Conservation (phyloP, 1,140 invertebrate species). For the Ceratosolen solmsi region DNA sequence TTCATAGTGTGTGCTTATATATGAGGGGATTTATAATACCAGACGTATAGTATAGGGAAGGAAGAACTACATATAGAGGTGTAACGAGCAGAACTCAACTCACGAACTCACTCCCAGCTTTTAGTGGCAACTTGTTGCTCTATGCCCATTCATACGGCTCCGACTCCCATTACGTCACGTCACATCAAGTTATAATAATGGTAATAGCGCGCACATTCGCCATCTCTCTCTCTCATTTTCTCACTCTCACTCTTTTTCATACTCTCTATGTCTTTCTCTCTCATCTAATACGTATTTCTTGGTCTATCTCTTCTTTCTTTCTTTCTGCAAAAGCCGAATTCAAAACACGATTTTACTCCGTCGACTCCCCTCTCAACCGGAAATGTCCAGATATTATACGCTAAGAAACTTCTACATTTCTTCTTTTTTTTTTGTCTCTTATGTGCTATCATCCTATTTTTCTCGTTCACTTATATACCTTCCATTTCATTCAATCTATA, state of each 20-base stretch:
- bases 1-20: constrained; percentile 1
- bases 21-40: constrained; percentile 41
- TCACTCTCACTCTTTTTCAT: neutral
- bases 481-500: constrained; percentile 31
- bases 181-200: constrained; percentile 72
- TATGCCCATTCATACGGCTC: constrained; percentile 70
- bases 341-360: constrained; percentile 62
- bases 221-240: neutral
- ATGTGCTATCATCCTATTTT: neutral
- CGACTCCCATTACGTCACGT: constrained; percentile 72
- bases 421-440: constrained; percentile 36
- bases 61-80: constrained; percentile 75
- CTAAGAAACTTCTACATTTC: constrained; percentile 51
- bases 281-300: too few relatives aligned
- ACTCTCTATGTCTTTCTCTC: constrained; percentile 26
- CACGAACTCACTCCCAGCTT: constrained; percentile 75
- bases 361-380: constrained; percentile 57
- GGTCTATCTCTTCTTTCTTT: too few relatives aligned
- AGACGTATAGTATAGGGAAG: constrained; percentile 71
- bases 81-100: constrained; percentile 75
- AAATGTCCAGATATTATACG: constrained; percentile 53
- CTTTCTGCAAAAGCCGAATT: constrained; percentile 58
- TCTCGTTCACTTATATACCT: constrained; percentile 33
- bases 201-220: constrained; percentile 56
- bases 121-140: constrained; percentile 73